Percentiles rank a stretch among this genome's conserved stretches.
Conservation (phyloP, 2,797 vertebrate species). For the Loriculus beryllinus region DNA sequence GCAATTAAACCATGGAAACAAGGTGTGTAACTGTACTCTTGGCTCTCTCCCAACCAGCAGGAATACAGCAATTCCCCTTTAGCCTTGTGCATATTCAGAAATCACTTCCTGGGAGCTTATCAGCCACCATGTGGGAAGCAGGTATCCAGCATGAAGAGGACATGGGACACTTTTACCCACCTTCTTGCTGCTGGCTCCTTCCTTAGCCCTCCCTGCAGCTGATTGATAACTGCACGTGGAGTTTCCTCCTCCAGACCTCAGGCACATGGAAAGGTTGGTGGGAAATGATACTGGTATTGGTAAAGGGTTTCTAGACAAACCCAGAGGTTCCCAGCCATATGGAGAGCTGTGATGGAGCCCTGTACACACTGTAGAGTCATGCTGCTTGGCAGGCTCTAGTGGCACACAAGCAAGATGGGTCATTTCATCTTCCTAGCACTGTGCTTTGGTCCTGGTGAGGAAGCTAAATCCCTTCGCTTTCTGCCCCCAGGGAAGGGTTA, state of each 20-base stretch:
- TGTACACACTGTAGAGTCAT: rapidly evolving
- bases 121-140: neutral
- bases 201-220: rapidly evolving
- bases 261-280: neutral
- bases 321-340: no score
- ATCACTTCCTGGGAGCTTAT: neutral
- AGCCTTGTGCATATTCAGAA: neutral
- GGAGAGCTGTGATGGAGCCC: neutral
- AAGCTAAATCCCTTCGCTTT: neutral
- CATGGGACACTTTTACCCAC: neutral
- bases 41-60: neutral
- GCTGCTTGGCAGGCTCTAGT: neutral
- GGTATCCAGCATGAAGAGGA: neutral
- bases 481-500: neutral
- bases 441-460: neutral
- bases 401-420: neutral
- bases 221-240: rapidly evolving
- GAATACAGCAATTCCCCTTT: neutral
- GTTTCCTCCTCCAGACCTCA: neutral
- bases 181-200: neutral
- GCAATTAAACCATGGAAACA: neutral
- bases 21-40: neutral
- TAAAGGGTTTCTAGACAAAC: neutral
- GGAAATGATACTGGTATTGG: neutral
- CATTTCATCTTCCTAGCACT: neutral